phyloP scores from a whole-genome alignment of 2,888 invertebrate genomes.

The Pollenia amentaria region DNA sequence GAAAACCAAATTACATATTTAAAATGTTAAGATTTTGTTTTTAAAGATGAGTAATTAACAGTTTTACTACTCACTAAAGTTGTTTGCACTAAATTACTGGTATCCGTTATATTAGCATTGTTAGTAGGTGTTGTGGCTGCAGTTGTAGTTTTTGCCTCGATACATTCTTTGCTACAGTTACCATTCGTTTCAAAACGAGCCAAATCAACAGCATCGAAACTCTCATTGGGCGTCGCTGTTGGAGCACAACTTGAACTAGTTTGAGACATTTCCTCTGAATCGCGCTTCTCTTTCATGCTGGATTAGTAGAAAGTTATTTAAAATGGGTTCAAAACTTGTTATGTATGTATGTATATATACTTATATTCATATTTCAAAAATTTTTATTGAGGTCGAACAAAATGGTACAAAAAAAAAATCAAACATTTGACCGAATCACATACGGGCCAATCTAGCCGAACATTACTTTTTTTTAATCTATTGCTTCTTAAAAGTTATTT shows the following conservation, averaged over 20 bases:
- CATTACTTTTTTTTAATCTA: no score
- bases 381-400: no score
- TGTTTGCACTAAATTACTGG: constrained; percentile 75
- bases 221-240: constrained; percentile 75
- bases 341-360: no score
- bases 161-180: constrained; percentile 63
- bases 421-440: no score
- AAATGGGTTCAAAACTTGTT: no score
- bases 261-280: constrained; percentile 82
- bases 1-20: constrained; percentile 1
- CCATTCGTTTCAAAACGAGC: constrained; percentile 66
- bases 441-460: no score
- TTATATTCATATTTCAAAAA: no score
- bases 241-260: constrained; percentile 75
- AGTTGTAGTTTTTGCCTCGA: constrained; percentile 41
- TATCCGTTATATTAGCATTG: constrained; percentile 61
- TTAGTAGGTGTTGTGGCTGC: constrained; percentile 69
- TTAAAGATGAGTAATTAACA: background rate
- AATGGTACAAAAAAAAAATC: no score
- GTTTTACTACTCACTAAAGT: constrained; percentile 75
- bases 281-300: constrained; percentile 77
- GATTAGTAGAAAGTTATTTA: no score
- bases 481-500: no score
- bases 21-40: constrained; percentile 5
- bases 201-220: constrained; percentile 80